Evolutionary conservation across 2,797 vertebrate species (phyloP).

Genomic region (Chanos chanos): DNA sequence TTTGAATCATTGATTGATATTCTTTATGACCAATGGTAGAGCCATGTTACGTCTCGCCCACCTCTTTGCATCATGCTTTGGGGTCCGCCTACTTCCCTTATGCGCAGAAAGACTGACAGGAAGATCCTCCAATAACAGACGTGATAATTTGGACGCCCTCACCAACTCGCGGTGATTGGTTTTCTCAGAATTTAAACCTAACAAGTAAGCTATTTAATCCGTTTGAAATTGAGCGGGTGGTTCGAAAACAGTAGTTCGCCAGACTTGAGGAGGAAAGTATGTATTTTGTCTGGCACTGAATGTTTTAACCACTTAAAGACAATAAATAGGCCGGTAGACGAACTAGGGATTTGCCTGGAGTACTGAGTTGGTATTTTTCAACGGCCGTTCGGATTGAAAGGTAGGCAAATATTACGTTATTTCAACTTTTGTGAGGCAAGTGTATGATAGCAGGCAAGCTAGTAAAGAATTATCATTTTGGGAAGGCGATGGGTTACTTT

Average conservation of each 20-base stretch:
- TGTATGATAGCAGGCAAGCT: too few relatives aligned
- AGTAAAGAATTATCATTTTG: too few relatives aligned
- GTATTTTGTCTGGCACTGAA: constrained; percentile 1
- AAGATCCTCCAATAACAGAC: neutral
- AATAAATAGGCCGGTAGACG: neutral
- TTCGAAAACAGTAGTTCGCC: neutral
- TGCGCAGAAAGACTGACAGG: constrained; percentile 21
- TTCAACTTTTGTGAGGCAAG: too few relatives aligned
- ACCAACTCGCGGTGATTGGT: constrained; percentile 21
- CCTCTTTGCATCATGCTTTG: neutral
- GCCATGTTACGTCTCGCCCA: neutral
- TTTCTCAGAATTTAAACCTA: constrained; percentile 32
- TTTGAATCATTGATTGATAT: constrained; percentile 34
- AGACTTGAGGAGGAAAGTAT: neutral
- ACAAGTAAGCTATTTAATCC: constrained; percentile 37
- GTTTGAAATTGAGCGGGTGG: constrained; percentile 47
- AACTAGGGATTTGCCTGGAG: neutral
- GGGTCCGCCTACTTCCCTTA: neutral
- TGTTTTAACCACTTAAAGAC: neutral
- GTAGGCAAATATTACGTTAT: too few relatives aligned
- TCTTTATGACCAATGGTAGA: neutral
- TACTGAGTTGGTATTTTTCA: too few relatives aligned
- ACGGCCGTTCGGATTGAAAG: too few relatives aligned
- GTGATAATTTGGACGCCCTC: neutral
- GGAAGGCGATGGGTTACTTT: too few relatives aligned